Evolutionary conservation across 1,140 invertebrate genomes (phyloP).

Genomic region (Gonatopus flavifemur): DNA sequence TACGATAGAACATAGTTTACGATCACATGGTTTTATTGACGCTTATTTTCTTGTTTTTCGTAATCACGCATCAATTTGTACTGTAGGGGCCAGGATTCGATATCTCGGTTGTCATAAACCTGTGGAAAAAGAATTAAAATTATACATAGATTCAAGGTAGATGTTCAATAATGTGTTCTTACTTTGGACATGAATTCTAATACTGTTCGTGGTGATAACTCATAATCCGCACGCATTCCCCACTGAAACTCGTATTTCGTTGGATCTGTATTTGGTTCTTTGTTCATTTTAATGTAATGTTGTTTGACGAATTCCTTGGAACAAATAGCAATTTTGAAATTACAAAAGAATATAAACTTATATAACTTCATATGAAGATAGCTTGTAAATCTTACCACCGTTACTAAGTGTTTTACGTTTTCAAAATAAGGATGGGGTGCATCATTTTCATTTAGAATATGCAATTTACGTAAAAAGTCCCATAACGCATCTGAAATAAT

Average conservation of each 20-base stretch:
- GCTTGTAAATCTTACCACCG: conserved; percentile 26
- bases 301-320: conserved; percentile 43
- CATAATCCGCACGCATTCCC: conserved; percentile 36
- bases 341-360: conserved; percentile 1
- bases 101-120: conserved; percentile 25
- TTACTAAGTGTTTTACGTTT: conserved; percentile 31
- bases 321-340: conserved; percentile 13
- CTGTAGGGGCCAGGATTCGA: conserved; percentile 32
- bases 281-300: conserved; percentile 35
- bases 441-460: conserved; percentile 20
- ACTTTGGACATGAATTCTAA: conserved; percentile 40
- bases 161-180: conserved; percentile 4
- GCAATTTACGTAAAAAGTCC: conserved; percentile 30
- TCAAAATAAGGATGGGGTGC: conserved; percentile 36
- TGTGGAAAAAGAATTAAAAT: conserved; percentile 9
- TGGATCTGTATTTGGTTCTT: too few species aligned
- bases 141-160: neutral
- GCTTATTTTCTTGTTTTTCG: too few species aligned
- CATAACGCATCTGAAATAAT: conserved; percentile 32
- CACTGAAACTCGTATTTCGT: conserved; percentile 27
- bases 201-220: conserved; percentile 25
- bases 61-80: too few species aligned
- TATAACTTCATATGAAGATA: conserved; percentile 7
- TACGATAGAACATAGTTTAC: too few species aligned
- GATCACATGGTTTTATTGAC: too few species aligned